Evolutionary conservation across 2,888 invertebrate species (phyloP), one percentile per base, ranked within the genome.

Genomic region (Mycogona germanica): DNA sequence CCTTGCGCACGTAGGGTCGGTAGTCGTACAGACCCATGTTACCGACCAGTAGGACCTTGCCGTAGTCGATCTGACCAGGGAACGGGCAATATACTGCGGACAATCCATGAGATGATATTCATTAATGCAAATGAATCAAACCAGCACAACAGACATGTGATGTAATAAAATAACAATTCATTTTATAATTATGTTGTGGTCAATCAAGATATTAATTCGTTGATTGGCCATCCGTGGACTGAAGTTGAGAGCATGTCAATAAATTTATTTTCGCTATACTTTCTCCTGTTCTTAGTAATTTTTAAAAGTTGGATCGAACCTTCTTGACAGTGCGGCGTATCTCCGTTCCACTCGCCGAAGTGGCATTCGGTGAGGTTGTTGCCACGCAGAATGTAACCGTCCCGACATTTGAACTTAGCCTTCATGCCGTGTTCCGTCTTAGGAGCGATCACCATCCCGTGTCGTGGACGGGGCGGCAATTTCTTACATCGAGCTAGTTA

Each of bases 11-110:
- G 67, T 96, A 96, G 0, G 88, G 87, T 51, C 92, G 75, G 67
- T 96, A 96, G 68, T 93, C 91, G 68, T 95, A 96, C 37, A 92
- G 75, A 0, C 95, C 95, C 87, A 93, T 93, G 67, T 92, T 91
- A 3, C 93, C 93, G 0, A 93, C 92, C 1, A 93, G 73, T 3
- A 93, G 73, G 0, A 95, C 88, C 70, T 89, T 87, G 1, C 95
- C 95, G 66, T 93, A 82, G 57, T 80, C 77, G 40, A 95, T 81
- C 61, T 82, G 81, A 0, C 93, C 95, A 12, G 95, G 93, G 68
- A 87, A 93, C 0, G 89, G 87, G 65, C 95, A 95, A 67, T 85
- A 92, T 0, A 92, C 87, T 76, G 67, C 4, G 57, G 37, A 9
- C n/a, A 47, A 50, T 19, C 30, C 35, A 19, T 42, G 32, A 41